Percentiles rank a stretch among this genome's conserved stretches.
Evolutionary conservation across 2,888 invertebrate genomes (phyloP).

Genomic region (Tachina fera): DNA sequence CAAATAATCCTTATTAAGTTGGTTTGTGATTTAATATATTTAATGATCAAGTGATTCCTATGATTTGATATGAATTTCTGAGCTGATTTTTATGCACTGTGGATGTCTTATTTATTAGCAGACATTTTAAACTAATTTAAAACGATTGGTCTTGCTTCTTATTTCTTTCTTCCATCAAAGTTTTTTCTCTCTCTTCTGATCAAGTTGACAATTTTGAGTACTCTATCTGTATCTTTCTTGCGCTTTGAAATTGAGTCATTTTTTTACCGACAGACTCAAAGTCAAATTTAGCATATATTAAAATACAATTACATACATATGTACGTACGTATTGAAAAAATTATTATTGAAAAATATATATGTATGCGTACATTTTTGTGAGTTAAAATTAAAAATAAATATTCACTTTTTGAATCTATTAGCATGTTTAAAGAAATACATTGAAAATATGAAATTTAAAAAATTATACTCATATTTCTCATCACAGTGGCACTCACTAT

Average conservation of each 20-base stretch:
- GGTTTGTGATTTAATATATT: not conserved
- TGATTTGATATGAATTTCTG: conserved; percentile 36
- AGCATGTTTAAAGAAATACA: no score
- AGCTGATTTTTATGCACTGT: conserved; percentile 53
- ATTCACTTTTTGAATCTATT: no score
- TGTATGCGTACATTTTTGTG: not conserved
- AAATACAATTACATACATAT: not conserved
- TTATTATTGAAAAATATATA: not conserved
- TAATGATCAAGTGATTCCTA: not conserved
- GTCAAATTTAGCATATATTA: not conserved
- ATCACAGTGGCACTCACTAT: no score
- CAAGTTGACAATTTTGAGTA: conserved; percentile 55
- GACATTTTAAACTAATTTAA: conserved; percentile 28
- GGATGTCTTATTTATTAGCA: conserved; percentile 38
- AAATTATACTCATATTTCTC: no score
- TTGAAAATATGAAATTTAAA: no score
- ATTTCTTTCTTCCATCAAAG: conserved; percentile 12
- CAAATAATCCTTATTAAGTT: not conserved
- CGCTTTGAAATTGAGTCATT: conserved; percentile 73
- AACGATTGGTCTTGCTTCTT: conserved; percentile 46
- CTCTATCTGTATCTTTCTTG: conserved; percentile 47
- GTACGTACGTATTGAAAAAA: no score
- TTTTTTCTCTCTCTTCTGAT: conserved; percentile 10
- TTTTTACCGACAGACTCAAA: conserved; percentile 53
- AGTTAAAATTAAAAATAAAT: no score